Percentiles rank a stretch among this genome's conserved stretches.
phyloP scores from a whole-genome alignment of 2,113 vertebrate species.

The Sturnus vulgaris region DNA sequence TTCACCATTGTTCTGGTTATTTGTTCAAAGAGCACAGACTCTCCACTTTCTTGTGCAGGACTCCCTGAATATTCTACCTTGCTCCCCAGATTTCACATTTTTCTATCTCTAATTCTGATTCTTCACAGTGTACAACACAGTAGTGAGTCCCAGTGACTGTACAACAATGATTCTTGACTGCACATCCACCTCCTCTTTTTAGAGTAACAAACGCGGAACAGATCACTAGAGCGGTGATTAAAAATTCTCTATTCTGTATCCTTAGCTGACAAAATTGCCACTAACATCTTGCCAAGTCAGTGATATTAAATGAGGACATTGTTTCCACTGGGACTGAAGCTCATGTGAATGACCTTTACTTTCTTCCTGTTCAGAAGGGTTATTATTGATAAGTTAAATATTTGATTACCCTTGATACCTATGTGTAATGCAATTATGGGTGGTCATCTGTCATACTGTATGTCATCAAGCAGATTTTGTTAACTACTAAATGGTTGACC shows the following conservation, averaged over 20 bases:
- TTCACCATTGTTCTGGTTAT: neutral
- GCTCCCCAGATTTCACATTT: neutral
- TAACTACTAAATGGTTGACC: neutral
- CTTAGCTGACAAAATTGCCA: neutral
- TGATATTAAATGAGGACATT: slow-evolving; percentile 24
- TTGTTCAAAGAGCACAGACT: neutral
- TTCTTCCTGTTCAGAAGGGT: slow-evolving; percentile 10
- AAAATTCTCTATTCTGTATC: neutral
- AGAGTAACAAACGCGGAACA: neutral
- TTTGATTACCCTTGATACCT: slow-evolving; percentile 40
- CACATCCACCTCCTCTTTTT: neutral
- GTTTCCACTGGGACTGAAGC: neutral
- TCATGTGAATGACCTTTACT: slow-evolving; percentile 16
- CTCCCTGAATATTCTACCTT: neutral
- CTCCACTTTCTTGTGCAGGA: neutral
- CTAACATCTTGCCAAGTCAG: neutral
- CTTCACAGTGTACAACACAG: neutral
- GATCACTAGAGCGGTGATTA: neutral
- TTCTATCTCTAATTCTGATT: neutral
- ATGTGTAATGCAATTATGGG: neutral
- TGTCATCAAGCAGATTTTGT: neutral
- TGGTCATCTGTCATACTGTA: neutral
- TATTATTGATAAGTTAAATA: slow-evolving; percentile 44
- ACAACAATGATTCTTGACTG: neutral
- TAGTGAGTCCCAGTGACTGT: neutral